Conservation (phyloP, 2,113 vertebrate species). For the Rhineura floridana region DNA sequence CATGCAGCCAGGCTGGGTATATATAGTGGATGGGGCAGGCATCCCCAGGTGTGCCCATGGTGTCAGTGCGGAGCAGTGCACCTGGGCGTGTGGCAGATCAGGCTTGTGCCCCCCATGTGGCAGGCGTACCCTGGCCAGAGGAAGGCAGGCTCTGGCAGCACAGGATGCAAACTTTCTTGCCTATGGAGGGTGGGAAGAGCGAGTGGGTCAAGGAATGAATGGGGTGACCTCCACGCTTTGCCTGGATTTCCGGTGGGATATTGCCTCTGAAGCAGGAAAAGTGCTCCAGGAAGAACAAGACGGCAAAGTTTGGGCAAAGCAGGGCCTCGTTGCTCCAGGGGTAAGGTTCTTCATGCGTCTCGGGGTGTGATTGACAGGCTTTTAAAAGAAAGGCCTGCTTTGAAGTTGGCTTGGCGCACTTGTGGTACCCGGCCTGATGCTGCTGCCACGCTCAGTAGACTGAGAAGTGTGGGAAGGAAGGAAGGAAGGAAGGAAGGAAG, state of each 20-base stretch:
- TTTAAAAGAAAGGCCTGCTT: neutral
- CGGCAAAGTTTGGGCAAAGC: neutral
- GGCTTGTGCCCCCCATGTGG: neutral
- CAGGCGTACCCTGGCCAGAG: neutral
- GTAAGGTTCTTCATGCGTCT: neutral
- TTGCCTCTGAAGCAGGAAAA: neutral
- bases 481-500: neutral
- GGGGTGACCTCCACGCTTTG: neutral
- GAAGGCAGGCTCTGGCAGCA: rapidly evolving
- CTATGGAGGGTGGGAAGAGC: neutral
- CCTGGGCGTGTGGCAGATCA: neutral
- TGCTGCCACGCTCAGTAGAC: too few relatives aligned
- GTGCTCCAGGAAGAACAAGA: neutral
- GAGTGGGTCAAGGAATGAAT: neutral
- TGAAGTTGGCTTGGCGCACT: neutral
- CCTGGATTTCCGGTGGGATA: conserved; percentile 31
- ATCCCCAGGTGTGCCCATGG: conserved; percentile 47
- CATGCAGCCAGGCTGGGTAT: conserved; percentile 61
- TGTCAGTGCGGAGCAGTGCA: rapidly evolving
- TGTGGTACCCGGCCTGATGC: neutral
- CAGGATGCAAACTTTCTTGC: neutral
- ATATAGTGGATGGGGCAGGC: conserved; percentile 39
- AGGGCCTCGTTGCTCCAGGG: neutral
- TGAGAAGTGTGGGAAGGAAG: neutral
- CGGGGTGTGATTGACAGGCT: rapidly evolving